Evolutionary conservation across 2,113 vertebrate genomes (phyloP).

Genomic region (Ascaphus truei): DNA sequence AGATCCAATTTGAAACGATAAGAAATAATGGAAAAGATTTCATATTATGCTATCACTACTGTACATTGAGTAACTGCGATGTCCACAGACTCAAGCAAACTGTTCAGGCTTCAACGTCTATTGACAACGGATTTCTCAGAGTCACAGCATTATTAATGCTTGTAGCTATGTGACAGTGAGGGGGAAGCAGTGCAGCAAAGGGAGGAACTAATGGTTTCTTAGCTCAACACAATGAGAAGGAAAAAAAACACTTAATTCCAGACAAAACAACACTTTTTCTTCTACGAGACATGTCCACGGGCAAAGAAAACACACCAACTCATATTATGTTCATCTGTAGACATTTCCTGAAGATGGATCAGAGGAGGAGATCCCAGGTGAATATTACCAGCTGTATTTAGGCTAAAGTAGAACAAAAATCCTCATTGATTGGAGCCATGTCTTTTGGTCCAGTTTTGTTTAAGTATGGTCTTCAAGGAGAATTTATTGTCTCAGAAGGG

Average conservation of each 20-base stretch:
- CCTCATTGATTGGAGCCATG: constrained; percentile 8
- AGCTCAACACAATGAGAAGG: constrained; percentile 31
- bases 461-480: constrained; percentile 37
- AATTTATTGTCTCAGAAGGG: constrained; percentile 21
- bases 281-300: constrained; percentile 40
- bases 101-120: constrained; percentile 28
- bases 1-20: constrained; percentile 26
- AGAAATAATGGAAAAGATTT: constrained; percentile 26
- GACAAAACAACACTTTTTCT: constrained; percentile 49
- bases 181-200: constrained; percentile 39
- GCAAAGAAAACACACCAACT: constrained; percentile 44
- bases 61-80: constrained; percentile 12
- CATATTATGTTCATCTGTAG: constrained; percentile 40
- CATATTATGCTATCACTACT: constrained; percentile 20
- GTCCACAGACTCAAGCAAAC: constrained; percentile 11
- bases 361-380: constrained; percentile 46
- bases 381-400: constrained; percentile 52
- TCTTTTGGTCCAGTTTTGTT: constrained; percentile 46
- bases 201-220: constrained; percentile 27
- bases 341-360: constrained; percentile 51
- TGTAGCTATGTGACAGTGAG: constrained; percentile 40
- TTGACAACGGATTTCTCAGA: constrained; percentile 34
- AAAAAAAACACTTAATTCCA: constrained; percentile 39
- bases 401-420: constrained; percentile 43
- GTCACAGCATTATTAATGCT: constrained; percentile 33